Base-by-base conservation (phyloP, 2,888 invertebrate species). In the Patella ulyssiponensis region DNA sequence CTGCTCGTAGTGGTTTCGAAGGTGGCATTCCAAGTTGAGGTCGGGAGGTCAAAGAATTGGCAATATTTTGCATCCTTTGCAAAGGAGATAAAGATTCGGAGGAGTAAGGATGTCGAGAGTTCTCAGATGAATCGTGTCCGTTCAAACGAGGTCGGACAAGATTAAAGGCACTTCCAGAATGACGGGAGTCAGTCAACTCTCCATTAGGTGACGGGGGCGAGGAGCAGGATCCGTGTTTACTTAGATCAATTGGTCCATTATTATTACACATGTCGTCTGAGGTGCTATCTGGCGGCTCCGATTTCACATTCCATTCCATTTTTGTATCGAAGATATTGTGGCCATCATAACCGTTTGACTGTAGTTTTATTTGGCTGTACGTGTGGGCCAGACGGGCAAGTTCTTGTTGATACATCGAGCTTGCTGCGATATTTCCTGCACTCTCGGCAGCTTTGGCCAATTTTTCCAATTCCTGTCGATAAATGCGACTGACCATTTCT, bases 1-100 rank as follows among this genome's bases (percentile, higher is more conserved):
- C 98, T 53, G 98, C 98, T 93, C 98, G 97, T 88, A 98, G 94
- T 20, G 98, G 98, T 85, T 98, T 94, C 69, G 83, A 81, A 69
- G 83, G 83, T 23, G 86, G 82, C 71, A 83, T 80, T 70, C 85
- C 86, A 73, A 87, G 96, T 96, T 93, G 96, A 96, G 84, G 86
- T 83, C 92, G 82, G 81, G 89, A 88, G 85, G 98, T 97, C 86
- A 98, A 94, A 82, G 98, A 98, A 92, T 98, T 98, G 71, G 98
- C 98, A 87, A 98, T 98, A 84, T 97, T 98, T 81, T 98, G 98
- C 98, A 98, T 98, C 89, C 98, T 94, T 92, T 98, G 98, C 75
- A 98, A 93, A 0, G 98, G 98, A 90, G 97, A 97, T 33, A 97
- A 97, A 14, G 88, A 88, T 74, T 97, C 96, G 3, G 95, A 94